These are phyloP conservation scores for Antitype chi DNA, from an alignment of 2,888 invertebrate species.

Conservation along the genomic window DNA sequence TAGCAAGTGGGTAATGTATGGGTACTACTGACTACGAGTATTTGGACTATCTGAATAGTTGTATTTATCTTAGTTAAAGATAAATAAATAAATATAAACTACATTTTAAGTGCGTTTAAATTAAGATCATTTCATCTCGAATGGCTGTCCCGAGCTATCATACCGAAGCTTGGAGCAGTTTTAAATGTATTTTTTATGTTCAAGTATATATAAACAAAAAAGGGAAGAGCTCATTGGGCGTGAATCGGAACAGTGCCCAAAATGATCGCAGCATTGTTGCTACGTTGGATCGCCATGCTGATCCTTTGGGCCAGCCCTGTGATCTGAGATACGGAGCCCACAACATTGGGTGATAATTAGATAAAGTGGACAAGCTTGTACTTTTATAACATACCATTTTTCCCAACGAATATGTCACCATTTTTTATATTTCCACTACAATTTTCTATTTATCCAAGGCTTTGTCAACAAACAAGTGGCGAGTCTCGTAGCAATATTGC, in stretches of 20 bases:
- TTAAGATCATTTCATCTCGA: neutral
- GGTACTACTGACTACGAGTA: neutral
- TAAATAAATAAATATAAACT: neutral
- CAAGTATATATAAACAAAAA: no score
- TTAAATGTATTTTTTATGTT: no score
- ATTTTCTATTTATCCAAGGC: constrained; percentile 34
- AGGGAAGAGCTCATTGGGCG: no score
- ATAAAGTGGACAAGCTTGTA: neutral
- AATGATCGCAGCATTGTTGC: no score
- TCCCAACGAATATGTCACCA: neutral
- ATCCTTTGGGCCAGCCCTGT: no score
- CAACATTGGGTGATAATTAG: neutral
- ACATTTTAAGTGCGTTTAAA: neutral
- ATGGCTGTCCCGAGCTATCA: neutral
- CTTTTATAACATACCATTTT: neutral
- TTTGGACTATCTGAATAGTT: neutral
- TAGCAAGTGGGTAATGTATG: neutral
- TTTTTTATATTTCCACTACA: constrained; percentile 10
- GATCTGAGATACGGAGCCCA: no score
- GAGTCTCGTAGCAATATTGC: constrained; percentile 51
- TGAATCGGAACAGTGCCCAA: no score
- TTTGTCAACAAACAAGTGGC: constrained; percentile 32
- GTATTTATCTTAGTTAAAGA: neutral
- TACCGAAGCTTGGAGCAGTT: neutral
- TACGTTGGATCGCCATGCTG: no score